Evolutionary conservation across 2,888 invertebrate genomes (phyloP).

Genomic region (Pseudeuparius sepicola): DNA sequence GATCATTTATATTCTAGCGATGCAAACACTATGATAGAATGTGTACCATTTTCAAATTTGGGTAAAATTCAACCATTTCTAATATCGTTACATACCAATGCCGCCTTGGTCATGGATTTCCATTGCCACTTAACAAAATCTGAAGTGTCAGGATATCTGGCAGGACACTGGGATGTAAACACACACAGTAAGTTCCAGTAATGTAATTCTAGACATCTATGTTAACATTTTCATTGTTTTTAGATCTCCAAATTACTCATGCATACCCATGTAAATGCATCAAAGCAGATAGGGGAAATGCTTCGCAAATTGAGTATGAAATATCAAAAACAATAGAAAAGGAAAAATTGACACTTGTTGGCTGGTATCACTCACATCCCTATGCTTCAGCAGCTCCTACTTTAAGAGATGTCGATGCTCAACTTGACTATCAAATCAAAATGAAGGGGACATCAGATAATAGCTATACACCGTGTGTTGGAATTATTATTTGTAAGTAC

Average conservation of each 20-base stretch:
- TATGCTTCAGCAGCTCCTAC: constrained; percentile 80
- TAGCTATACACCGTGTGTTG: constrained; percentile 88
- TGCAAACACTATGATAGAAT: constrained; percentile 80
- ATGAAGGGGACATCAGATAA: constrained; percentile 88
- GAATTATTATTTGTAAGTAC: constrained; percentile 81
- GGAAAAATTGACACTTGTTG: constrained; percentile 71
- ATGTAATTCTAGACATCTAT: constrained; percentile 11
- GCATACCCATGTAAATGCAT: constrained; percentile 82
- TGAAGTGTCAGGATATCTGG: constrained; percentile 93
- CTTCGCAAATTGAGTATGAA: constrained; percentile 67
- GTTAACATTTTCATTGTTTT: constrained; percentile 27
- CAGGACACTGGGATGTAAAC: constrained; percentile 91
- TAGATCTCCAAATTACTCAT: constrained; percentile 78
- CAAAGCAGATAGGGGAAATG: constrained; percentile 67
- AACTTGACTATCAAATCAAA: constrained; percentile 88
- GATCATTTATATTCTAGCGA: constrained; percentile 57
- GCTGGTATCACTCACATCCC: constrained; percentile 96
- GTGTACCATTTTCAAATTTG: constrained; percentile 75
- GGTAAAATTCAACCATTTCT: constrained; percentile 90
- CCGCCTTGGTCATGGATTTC: constrained; percentile 80
- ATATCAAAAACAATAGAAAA: constrained; percentile 77
- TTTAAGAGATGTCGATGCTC: constrained; percentile 79
- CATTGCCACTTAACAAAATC: constrained; percentile 90
- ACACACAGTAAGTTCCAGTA: constrained; percentile 69
- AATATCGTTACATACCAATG: constrained; percentile 77